phyloP scores from a whole-genome alignment of 1,140 invertebrate species.

The Yoshiicerus persimilis region DNA sequence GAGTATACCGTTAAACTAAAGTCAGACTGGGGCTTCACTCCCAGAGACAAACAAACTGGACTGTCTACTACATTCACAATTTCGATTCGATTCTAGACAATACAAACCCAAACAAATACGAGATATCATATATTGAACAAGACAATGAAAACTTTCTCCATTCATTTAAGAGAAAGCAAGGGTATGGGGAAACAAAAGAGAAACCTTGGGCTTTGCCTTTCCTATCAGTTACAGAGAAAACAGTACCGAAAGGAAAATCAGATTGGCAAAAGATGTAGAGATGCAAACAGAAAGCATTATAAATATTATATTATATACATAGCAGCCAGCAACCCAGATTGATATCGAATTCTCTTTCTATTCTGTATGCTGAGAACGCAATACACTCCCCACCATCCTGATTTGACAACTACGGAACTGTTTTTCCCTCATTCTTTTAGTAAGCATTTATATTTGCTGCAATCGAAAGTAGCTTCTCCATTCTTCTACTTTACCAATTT shows the following conservation, averaged over 20 bases:
- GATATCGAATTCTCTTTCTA: background rate
- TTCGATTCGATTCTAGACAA: background rate
- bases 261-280: background rate
- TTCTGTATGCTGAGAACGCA: background rate
- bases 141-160: background rate
- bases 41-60: background rate
- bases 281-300: background rate
- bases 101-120: background rate
- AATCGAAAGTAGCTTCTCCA: background rate
- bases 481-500: background rate
- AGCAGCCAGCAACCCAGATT: background rate
- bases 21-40: background rate
- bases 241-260: background rate
- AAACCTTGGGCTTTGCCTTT: background rate
- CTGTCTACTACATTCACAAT: background rate
- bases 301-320: background rate
- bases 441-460: background rate
- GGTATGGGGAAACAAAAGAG: background rate
- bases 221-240: background rate
- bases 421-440: background rate
- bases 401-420: background rate
- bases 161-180: background rate
- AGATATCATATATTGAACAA: background rate
- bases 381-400: background rate
- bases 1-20: background rate